phyloP scores from a whole-genome alignment of 2,797 vertebrate species.

The Myotis findleyi region DNA sequence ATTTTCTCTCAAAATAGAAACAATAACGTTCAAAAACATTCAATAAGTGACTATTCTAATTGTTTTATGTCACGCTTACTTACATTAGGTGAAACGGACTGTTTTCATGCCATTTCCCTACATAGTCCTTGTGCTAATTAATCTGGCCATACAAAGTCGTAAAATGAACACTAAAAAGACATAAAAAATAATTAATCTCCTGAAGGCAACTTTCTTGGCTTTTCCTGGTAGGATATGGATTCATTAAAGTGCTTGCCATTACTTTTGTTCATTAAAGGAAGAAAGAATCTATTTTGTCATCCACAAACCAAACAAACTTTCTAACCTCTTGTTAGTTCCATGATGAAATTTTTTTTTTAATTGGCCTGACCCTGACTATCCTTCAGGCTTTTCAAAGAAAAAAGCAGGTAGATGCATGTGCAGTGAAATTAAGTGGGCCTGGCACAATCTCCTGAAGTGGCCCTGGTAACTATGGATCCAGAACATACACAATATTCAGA shows the following conservation, averaged over 20 bases:
- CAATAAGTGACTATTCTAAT: constrained; percentile 59
- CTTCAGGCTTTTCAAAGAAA: constrained; percentile 21
- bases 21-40: background rate
- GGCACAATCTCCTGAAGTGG: background rate
- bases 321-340: constrained; percentile 60
- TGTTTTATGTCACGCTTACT: constrained; percentile 58
- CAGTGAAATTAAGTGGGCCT: constrained; percentile 47
- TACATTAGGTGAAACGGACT: constrained; percentile 50
- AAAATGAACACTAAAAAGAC: constrained; percentile 74
- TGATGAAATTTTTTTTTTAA: constrained; percentile 57
- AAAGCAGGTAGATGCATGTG: background rate
- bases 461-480: background rate
- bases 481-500: background rate
- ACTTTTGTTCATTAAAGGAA: constrained; percentile 71
- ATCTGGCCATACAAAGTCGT: constrained; percentile 54
- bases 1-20: background rate
- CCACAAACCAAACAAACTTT: constrained; percentile 74
- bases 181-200: constrained; percentile 82
- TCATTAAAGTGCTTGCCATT: constrained; percentile 74
- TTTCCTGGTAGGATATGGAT: constrained; percentile 58
- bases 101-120: constrained; percentile 36
- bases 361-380: constrained; percentile 67
- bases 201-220: constrained; percentile 70
- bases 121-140: constrained; percentile 69
- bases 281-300: constrained; percentile 75